Evolutionary conservation across 2,888 invertebrate species (phyloP), one percentile per base, ranked within the genome.

Genomic region (Harmothoe impar): DNA sequence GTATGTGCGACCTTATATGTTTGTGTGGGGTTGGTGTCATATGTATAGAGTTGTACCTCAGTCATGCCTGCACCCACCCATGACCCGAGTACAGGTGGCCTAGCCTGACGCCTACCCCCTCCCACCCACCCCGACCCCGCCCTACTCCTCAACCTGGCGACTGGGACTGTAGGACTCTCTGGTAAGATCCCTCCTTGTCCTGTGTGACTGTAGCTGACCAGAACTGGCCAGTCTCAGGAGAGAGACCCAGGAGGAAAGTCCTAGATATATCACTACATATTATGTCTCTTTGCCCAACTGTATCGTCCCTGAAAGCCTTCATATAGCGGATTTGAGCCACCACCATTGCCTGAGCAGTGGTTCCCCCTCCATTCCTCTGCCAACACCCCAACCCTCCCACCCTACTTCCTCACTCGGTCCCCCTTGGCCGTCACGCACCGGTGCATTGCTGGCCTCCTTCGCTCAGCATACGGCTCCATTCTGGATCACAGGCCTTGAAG

Each of bases 401-500:
- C 68, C 68, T 68, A 25, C 68, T 43, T 43, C 35, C 78, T 78
- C 78, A 17, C 31, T 29, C 78, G 78, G 29, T 20, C 78, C 78
- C 78, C 23, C 43, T 84, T 51, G 23, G 25, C 33, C 35, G 43
- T 17, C 25, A 84, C 84, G 43, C 43, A 51, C 84, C n/a, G n/a
- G 35, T 25, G n/a, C 84, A 7, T 25, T 84, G 35, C 35, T 35
- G 23, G n/a, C 84, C 43, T 17, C 20, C 33, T 35, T 84, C 43
- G 33, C 35, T 35, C 15, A 84, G 84, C 43, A 35, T 43, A 35
- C 84, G 84, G 25, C 84, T 43, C 43, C 33, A 20, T 84, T 51
- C 84, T 35, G 84, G 84, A 84, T 84, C 84, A 20, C 23, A 17
- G n/a, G n/a, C 10, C 33, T 31, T 43, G 84, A 33, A 62, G 72